Evolutionary conservation across 2,113 vertebrate species (phyloP).

Genomic region (Epinephelus lanceolatus): DNA sequence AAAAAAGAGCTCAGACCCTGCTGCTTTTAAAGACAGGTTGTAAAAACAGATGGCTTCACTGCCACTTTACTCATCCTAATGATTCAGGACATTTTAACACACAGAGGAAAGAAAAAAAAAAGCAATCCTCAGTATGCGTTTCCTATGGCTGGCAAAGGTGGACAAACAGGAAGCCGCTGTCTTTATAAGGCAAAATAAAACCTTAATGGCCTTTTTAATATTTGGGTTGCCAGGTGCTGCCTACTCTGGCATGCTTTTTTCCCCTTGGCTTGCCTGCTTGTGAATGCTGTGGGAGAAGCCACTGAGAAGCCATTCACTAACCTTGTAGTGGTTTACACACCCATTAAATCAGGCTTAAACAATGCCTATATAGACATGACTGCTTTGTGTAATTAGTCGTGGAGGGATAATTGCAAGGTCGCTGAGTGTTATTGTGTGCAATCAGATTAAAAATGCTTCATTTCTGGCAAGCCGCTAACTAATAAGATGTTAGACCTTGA

Average conservation of each 20-base stretch:
- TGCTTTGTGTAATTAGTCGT: conserved; percentile 66
- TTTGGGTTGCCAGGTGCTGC: conserved; percentile 74
- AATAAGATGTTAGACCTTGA: conserved; percentile 52
- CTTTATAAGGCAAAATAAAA: conserved; percentile 74
- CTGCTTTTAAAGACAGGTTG: conserved; percentile 70
- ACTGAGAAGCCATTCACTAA: conserved; percentile 59
- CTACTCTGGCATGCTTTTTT: conserved; percentile 62
- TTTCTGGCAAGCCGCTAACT: conserved; percentile 32
- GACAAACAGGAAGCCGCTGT: conserved; percentile 67
- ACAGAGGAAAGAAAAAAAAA: conserved; percentile 4
- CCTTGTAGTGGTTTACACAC: conserved; percentile 66
- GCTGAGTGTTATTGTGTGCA: conserved; percentile 54
- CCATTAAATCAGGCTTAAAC: conserved; percentile 78
- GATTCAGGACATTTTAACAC: conserved; percentile 56
- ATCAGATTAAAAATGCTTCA: conserved; percentile 61
- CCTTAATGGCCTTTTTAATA: conserved; percentile 70
- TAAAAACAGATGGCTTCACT: conserved; percentile 75
- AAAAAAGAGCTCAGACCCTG: conserved; percentile 56
- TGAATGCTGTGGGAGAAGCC: conserved; percentile 67
- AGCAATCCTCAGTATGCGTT: conserved; percentile 9
- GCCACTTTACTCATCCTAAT: conserved; percentile 65
- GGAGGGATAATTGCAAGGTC: conserved; percentile 67
- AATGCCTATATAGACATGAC: conserved; percentile 57
- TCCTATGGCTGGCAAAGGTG: conserved; percentile 25
- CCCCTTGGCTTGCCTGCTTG: conserved; percentile 20